Conservation (phyloP, 2,888 invertebrate species). For the Aethes cnicana region DNA sequence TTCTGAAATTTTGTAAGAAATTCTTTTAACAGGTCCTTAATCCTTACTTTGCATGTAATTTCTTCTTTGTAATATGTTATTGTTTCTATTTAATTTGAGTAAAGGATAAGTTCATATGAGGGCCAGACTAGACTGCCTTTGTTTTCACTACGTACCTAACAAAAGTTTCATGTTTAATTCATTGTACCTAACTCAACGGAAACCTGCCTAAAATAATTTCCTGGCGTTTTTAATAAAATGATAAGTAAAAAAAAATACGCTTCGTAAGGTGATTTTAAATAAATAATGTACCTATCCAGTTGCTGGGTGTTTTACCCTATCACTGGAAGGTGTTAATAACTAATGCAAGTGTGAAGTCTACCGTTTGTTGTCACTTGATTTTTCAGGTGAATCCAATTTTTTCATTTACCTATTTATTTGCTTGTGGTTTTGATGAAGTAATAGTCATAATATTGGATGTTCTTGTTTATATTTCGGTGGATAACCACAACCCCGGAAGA, state of each 20-base stretch:
- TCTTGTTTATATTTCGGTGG: slow-evolving; percentile 10
- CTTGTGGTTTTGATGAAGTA: slow-evolving; percentile 38
- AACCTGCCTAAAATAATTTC: too few species aligned
- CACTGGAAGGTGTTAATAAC: slow-evolving; percentile 13
- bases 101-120: too few species aligned
- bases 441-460: slow-evolving; percentile 20
- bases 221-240: too few species aligned
- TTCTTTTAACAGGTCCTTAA: too few species aligned
- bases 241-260: neutral
- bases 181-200: too few species aligned
- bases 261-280: neutral
- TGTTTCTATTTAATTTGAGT: too few species aligned
- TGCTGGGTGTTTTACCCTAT: neutral
- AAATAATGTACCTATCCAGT: neutral
- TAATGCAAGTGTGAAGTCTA: slow-evolving; percentile 38
- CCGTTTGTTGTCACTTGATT: slow-evolving; percentile 4
- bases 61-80: too few species aligned
- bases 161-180: too few species aligned
- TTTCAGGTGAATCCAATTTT: slow-evolving; percentile 36
- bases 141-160: too few species aligned
- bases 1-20: too few species aligned
- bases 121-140: too few species aligned
- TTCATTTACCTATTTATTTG: slow-evolving; percentile 31
- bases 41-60: too few species aligned
- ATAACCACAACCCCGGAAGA: slow-evolving; percentile 1